Conservation (phyloP, 2,888 invertebrate species). For the Plagiodera versicolora region DNA sequence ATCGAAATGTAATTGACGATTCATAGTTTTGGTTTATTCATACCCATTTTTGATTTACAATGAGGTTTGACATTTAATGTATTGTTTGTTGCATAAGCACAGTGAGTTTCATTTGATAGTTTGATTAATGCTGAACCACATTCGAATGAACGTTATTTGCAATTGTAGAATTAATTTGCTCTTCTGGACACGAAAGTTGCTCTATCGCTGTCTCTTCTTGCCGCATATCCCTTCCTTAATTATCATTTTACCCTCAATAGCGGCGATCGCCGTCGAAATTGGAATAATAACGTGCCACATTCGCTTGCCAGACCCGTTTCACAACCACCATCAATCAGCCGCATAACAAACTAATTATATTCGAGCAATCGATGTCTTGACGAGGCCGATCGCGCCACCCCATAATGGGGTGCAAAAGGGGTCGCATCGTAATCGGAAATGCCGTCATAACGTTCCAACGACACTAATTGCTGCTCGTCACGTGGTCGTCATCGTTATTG, state of each 20-base stretch:
- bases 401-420: background rate
- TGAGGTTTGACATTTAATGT: too few relatives aligned
- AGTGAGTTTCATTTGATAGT: too few relatives aligned
- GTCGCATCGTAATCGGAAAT: background rate
- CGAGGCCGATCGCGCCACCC: background rate
- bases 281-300: background rate
- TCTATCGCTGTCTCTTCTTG: too few relatives aligned
- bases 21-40: too few relatives aligned
- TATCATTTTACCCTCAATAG: background rate
- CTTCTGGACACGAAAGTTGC: too few relatives aligned
- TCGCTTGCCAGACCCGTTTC: background rate
- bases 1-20: too few relatives aligned
- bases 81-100: too few relatives aligned
- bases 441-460: background rate
- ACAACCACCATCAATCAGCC: background rate
- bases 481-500: background rate
- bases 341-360: background rate
- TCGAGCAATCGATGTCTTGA: background rate
- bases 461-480: background rate
- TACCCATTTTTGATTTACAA: too few relatives aligned
- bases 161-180: too few relatives aligned
- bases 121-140: too few relatives aligned
- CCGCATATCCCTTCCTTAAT: too few relatives aligned
- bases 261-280: background rate
- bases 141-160: too few relatives aligned